A percentile compares a stretch with the other conserved stretches of the same genome.
Conservation (phyloP, 1,140 invertebrate species). For the Macrobrachium rosenbergii region DNA sequence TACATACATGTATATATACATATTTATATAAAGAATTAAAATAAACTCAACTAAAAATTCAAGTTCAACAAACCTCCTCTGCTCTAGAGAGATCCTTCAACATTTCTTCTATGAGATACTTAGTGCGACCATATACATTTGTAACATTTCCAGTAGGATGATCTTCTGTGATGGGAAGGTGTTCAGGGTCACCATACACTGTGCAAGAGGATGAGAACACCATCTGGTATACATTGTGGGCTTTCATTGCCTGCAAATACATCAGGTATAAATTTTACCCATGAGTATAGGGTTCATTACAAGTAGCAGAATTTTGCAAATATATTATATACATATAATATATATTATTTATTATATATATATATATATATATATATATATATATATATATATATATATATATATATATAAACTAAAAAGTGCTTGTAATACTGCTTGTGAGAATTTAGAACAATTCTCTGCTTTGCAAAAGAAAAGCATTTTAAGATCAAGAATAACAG, state of each 20-base stretch:
- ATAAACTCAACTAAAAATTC: not conserved
- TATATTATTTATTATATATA: not conserved
- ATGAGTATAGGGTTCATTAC: too few species aligned
- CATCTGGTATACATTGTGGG: constrained; percentile 81
- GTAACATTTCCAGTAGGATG: constrained; percentile 87
- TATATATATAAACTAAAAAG: not conserved
- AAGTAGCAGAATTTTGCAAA: too few species aligned
- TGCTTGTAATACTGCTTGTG: too few species aligned
- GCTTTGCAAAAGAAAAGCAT: too few species aligned
- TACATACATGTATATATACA: not conserved
- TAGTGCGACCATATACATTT: constrained; percentile 98
- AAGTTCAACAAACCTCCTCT: constrained; percentile 77
- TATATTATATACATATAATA: too few species aligned
- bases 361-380: constrained; percentile 11
- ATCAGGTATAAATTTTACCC: not conserved
- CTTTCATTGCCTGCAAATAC: constrained; percentile 81
- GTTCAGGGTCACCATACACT: constrained; percentile 91
- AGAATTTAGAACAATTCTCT: too few species aligned
- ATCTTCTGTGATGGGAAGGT: constrained; percentile 88
- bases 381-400: constrained; percentile 11
- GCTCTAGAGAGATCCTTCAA: constrained; percentile 88
- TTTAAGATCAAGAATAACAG: too few species aligned
- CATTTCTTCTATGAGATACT: constrained; percentile 98
- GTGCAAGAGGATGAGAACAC: constrained; percentile 98
- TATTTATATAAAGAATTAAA: not conserved